A percentile compares a stretch with the other conserved stretches of the same genome.
Conservation (phyloP, 2,888 invertebrate genomes). For the Galeruca laticollis region DNA sequence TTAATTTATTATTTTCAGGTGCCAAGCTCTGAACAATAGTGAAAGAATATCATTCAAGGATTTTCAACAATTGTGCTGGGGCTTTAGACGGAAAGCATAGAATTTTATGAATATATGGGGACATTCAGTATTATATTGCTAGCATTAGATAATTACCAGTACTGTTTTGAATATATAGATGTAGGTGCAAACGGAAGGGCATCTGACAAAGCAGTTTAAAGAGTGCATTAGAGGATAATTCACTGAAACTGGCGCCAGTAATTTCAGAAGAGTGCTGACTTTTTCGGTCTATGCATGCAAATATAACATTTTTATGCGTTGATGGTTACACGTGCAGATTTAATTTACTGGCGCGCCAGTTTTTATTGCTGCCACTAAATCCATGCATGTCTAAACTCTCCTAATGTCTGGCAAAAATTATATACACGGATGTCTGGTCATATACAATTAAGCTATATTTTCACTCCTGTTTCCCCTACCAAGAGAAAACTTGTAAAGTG, state of each 20-base stretch:
- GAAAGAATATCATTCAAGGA: too few species aligned
- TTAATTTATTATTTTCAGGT: constrained; percentile 6
- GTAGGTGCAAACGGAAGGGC: constrained; percentile 56
- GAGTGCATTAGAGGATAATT: constrained; percentile 14
- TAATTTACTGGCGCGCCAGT: too few species aligned
- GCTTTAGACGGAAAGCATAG: constrained; percentile 60
- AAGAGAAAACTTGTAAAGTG: background rate
- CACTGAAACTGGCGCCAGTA: constrained; percentile 8
- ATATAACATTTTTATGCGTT: too few species aligned
- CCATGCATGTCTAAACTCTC: too few species aligned
- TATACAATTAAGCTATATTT: too few species aligned
- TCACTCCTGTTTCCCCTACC: constrained; percentile 24
- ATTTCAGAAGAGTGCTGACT: too few species aligned
- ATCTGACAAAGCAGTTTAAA: constrained; percentile 57
- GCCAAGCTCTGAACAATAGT: background rate
- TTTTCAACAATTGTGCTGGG: constrained; percentile 20
- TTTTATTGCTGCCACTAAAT: too few species aligned
- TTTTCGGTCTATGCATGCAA: too few species aligned
- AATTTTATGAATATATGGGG: constrained; percentile 48
- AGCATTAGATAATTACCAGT: constrained; percentile 61
- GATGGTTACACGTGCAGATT: too few species aligned
- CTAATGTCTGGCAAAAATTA: too few species aligned
- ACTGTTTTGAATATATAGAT: constrained; percentile 58
- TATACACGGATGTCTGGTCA: too few species aligned
- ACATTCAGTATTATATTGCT: constrained; percentile 50